These are phyloP conservation scores for Orthonyx spaldingii DNA, from an alignment of 2,113 vertebrate species.

Conservation along the genomic window DNA sequence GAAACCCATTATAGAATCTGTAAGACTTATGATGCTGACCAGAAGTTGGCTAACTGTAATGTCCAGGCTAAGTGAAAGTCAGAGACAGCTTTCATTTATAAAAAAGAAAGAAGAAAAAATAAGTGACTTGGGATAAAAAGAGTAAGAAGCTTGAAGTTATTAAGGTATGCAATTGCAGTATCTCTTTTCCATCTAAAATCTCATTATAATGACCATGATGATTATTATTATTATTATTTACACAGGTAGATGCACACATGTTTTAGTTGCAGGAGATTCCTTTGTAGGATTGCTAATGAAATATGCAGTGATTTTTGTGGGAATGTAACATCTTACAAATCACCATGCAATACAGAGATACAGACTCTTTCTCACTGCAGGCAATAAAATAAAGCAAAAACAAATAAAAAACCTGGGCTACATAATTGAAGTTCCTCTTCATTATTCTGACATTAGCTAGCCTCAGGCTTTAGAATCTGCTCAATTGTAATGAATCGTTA, in stretches of 20 bases:
- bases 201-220: background rate
- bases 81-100: background rate
- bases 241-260: background rate
- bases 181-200: background rate
- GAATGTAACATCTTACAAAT: background rate
- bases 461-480: constrained; percentile 57
- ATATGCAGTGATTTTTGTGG: background rate
- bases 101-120: background rate
- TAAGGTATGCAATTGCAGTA: background rate
- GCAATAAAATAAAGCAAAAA: constrained; percentile 15
- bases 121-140: background rate
- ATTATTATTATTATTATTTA: background rate
- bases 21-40: background rate
- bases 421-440: constrained; percentile 51
- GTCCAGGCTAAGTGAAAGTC: background rate
- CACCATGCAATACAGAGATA: background rate
- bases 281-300: background rate
- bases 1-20: background rate
- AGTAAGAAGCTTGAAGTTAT: background rate
- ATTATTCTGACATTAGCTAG: constrained; percentile 44
- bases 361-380: background rate
- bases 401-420: background rate
- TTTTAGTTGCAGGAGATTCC: background rate
- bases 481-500: constrained; percentile 59
- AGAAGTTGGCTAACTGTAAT: background rate